Percentiles rank a stretch among this genome's conserved stretches.
Conservation (phyloP, 2,113 vertebrate genomes). For the Pseudonaja textilis region DNA sequence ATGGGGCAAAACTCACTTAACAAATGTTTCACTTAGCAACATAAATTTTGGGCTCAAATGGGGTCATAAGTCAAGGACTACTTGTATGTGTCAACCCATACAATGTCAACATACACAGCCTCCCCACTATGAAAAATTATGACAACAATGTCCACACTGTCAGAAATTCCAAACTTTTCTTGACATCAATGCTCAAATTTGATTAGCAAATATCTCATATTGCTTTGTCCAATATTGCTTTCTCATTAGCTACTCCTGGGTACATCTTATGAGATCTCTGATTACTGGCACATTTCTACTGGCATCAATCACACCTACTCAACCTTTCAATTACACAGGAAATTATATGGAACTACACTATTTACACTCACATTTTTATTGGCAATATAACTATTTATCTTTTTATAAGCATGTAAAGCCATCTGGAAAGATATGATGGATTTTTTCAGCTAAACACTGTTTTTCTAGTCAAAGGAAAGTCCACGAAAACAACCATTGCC, state of each 20-base stretch:
- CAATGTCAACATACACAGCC: constrained; percentile 6
- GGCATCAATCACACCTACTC: constrained; percentile 49
- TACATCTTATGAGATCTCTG: constrained; percentile 49
- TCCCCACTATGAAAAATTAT: constrained; percentile 14
- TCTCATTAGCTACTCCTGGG: constrained; percentile 54
- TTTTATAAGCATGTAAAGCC: constrained; percentile 25
- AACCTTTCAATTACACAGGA: constrained; percentile 52
- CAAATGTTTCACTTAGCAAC: neutral
- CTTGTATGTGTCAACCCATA: constrained; percentile 11
- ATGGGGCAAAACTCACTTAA: neutral
- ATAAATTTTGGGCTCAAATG: neutral
- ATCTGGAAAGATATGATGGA: constrained; percentile 17
- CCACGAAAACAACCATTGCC: neutral
- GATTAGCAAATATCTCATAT: constrained; percentile 44
- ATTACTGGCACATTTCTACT: constrained; percentile 48
- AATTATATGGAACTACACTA: constrained; percentile 50
- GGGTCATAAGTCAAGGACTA: neutral
- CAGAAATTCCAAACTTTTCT: constrained; percentile 42
- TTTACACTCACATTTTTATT: constrained; percentile 56
- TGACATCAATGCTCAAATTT: constrained; percentile 40
- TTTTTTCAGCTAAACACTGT: constrained; percentile 30
- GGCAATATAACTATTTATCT: constrained; percentile 46
- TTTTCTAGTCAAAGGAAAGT: constrained; percentile 5
- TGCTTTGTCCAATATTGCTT: constrained; percentile 48
- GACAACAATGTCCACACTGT: constrained; percentile 37